Evolutionary conservation across 2,797 vertebrate genomes (phyloP).

Genomic region (Eurystomus glaucurus): DNA sequence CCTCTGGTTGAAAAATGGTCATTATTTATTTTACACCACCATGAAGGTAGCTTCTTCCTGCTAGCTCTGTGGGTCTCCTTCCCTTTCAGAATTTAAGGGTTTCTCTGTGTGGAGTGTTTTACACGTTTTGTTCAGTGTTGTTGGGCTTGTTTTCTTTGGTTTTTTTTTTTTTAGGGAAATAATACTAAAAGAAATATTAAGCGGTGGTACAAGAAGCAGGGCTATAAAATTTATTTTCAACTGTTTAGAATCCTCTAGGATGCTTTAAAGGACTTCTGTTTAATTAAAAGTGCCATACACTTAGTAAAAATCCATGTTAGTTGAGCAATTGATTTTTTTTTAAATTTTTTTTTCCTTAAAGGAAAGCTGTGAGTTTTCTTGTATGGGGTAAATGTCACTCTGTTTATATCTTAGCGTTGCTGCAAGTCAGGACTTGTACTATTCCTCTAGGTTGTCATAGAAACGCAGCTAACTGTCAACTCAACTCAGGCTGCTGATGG

Average conservation of each 20-base stretch:
- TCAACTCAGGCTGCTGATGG: constrained; percentile 82
- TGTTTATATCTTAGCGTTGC: constrained; percentile 83
- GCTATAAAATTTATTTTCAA: constrained; percentile 60
- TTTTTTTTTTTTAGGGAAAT: neutral
- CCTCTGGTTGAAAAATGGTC: neutral
- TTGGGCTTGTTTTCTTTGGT: neutral
- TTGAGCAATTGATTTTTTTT: constrained; percentile 71
- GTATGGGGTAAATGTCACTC: constrained; percentile 85
- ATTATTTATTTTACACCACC: neutral
- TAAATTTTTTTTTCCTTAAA: neutral
- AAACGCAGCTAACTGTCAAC: constrained; percentile 86
- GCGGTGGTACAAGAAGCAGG: neutral
- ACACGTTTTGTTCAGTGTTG: neutral
- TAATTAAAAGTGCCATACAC: constrained; percentile 79
- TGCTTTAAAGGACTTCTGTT: constrained; percentile 71
- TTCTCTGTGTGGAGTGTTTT: neutral
- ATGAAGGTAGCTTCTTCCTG: neutral
- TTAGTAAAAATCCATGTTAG: constrained; percentile 78
- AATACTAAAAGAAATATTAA: neutral
- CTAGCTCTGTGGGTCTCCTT: neutral
- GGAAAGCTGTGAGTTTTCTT: constrained; percentile 78
- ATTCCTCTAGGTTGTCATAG: constrained; percentile 86
- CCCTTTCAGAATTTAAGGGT: neutral
- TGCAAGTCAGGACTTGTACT: constrained; percentile 83
- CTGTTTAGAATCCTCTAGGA: constrained; percentile 34